These are phyloP conservation scores for Ciconia maguari DNA, from an alignment of 2,113 vertebrate genomes.

Conservation along the genomic window DNA sequence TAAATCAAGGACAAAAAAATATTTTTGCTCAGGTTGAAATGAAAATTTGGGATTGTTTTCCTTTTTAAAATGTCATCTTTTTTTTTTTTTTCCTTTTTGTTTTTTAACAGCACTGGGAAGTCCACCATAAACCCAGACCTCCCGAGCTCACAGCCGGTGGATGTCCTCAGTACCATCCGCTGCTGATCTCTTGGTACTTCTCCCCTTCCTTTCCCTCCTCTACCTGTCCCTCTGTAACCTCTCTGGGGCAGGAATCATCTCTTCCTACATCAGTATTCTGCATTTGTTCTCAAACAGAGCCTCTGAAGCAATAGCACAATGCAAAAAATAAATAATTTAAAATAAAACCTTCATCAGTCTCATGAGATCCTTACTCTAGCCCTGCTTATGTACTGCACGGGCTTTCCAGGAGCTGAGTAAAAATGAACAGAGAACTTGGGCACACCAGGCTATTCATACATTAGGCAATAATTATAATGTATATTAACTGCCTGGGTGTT, in stretches of 20 bases:
- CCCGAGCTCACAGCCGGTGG: neutral
- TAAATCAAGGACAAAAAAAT: neutral
- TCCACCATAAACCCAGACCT: neutral
- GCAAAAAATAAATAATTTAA: neutral
- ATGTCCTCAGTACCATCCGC: neutral
- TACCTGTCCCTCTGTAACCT: neutral
- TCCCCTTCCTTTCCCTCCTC: neutral
- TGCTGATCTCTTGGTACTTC: neutral
- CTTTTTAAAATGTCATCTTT: neutral
- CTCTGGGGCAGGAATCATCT: neutral
- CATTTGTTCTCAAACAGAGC: neutral
- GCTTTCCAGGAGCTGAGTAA: neutral
- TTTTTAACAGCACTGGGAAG: neutral
- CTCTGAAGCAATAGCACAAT: neutral
- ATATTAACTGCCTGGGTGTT: slow-evolving; percentile 37
- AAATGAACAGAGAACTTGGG: slow-evolving; percentile 16
- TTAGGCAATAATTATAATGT: slow-evolving; percentile 64
- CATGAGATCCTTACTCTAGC: neutral
- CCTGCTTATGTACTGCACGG: neutral
- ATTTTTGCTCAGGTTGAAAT: neutral
- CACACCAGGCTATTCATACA: slow-evolving; percentile 43
- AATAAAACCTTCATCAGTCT: neutral
- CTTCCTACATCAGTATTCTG: neutral
- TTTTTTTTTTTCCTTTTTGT: accelerated
- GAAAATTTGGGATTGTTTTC: neutral